Evolutionary conservation across 1,140 invertebrate species (phyloP).

Genomic region (Gerris buenoi): DNA sequence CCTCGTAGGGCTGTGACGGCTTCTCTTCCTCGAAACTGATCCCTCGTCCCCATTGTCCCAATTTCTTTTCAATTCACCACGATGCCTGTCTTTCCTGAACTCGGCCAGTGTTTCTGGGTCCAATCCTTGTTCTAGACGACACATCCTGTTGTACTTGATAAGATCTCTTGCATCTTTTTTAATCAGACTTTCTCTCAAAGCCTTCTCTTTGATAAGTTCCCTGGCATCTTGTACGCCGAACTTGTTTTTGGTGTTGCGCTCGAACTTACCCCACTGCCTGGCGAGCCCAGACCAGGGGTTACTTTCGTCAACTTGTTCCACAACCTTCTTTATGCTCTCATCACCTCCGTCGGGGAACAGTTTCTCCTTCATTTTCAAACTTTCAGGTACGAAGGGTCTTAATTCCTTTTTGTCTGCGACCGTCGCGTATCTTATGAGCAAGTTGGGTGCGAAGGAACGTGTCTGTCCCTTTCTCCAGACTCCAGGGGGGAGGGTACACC

Average conservation of each 20-base stretch:
- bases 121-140: background rate
- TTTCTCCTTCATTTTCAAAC: background rate
- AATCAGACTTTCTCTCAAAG: background rate
- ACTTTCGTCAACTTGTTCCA: background rate
- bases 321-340: conserved; percentile 23
- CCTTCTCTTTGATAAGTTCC: background rate
- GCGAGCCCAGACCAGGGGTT: conserved; percentile 60
- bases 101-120: background rate
- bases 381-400: background rate
- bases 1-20: background rate
- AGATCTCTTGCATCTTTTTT: background rate
- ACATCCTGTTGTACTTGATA: background rate
- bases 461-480: conserved; percentile 59
- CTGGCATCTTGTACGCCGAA: background rate
- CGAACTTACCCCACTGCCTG: conserved; percentile 47
- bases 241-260: conserved; percentile 25
- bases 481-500: conserved; percentile 43
- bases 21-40: background rate
- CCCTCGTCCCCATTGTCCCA: background rate
- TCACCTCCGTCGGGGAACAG: conserved; percentile 24
- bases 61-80: background rate
- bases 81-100: background rate
- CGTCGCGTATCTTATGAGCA: conserved; percentile 58
- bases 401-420: conserved; percentile 35
- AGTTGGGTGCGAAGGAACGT: conserved; percentile 21